Percentiles rank a stretch among this genome's conserved stretches.
Conservation (phyloP, 2,888 invertebrate species). For the Pammene fasciana region DNA sequence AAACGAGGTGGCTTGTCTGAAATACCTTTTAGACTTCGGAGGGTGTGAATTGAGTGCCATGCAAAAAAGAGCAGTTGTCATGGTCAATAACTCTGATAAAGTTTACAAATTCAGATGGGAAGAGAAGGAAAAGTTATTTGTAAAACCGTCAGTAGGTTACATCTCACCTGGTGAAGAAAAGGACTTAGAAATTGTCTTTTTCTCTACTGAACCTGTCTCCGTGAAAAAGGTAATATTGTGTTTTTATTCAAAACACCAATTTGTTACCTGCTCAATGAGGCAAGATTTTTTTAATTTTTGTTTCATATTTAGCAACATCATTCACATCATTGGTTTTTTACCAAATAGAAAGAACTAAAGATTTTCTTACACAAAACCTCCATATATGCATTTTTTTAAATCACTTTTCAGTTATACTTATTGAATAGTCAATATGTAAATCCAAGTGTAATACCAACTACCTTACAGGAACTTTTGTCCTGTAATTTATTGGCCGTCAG, state of each 20-base stretch:
- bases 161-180: slow-evolving; percentile 79
- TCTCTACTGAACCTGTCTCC: slow-evolving; percentile 59
- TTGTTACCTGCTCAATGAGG: too few species aligned
- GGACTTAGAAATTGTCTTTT: slow-evolving; percentile 73
- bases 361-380: too few species aligned
- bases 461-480: slow-evolving; percentile 59
- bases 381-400: too few species aligned
- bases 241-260: too few species aligned
- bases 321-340: too few species aligned
- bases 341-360: too few species aligned
- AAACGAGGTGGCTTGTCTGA: slow-evolving; percentile 61
- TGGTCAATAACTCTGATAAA: slow-evolving; percentile 78
- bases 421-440: too few species aligned
- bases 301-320: too few species aligned
- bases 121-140: slow-evolving; percentile 60
- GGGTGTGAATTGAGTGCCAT: slow-evolving; percentile 69
- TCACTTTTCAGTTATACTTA: too few species aligned
- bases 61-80: slow-evolving; percentile 67
- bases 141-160: slow-evolving; percentile 72
- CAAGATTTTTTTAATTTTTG: too few species aligned
- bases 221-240: slow-evolving; percentile 56
- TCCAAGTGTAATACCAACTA: neutral
- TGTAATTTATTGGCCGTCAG: slow-evolving; percentile 63
- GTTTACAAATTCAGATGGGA: slow-evolving; percentile 74
- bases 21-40: slow-evolving; percentile 74